These are phyloP conservation scores for Rhagium mordax DNA, from an alignment of 2,888 invertebrate genomes.

Conservation along the genomic window DNA sequence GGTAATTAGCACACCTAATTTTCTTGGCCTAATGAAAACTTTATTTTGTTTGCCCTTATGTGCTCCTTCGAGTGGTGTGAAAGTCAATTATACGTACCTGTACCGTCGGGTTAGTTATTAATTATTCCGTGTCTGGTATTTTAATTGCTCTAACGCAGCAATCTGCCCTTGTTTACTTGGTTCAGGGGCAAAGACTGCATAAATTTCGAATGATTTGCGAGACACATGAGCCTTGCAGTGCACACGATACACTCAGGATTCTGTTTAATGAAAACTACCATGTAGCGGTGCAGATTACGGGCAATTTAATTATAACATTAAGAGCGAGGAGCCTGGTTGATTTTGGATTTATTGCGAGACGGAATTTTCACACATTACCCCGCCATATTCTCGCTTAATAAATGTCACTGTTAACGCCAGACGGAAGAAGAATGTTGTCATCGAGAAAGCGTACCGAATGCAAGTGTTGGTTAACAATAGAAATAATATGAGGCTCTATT, in stretches of 20 bases:
- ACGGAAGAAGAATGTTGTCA: not conserved
- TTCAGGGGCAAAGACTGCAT: not conserved
- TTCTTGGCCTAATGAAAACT: not conserved
- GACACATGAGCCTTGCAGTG: not conserved
- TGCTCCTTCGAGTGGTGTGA: not conserved
- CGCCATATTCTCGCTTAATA: not conserved
- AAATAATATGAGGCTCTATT: not conserved
- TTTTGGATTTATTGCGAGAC: constrained; percentile 18
- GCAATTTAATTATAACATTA: constrained; percentile 11
- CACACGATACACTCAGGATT: not conserved
- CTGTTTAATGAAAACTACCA: constrained; percentile 6
- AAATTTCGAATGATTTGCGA: not conserved
- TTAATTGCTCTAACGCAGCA: constrained; percentile 5
- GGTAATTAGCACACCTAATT: constrained; percentile 10
- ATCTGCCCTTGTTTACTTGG: constrained; percentile 3
- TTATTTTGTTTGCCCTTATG: not conserved
- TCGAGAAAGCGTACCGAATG: not conserved
- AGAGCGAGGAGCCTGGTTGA: constrained; percentile 6
- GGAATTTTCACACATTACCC: not conserved
- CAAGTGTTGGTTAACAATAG: not conserved
- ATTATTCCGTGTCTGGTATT: constrained; percentile 17
- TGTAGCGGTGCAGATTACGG: constrained; percentile 4
- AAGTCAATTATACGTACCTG: constrained; percentile 17
- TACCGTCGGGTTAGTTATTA: not conserved
- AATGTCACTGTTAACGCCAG: constrained; percentile 8